Percentiles rank a stretch among this genome's conserved stretches.
Conservation (phyloP, 2,888 invertebrate genomes). For the Galerucella nymphaeae region DNA sequence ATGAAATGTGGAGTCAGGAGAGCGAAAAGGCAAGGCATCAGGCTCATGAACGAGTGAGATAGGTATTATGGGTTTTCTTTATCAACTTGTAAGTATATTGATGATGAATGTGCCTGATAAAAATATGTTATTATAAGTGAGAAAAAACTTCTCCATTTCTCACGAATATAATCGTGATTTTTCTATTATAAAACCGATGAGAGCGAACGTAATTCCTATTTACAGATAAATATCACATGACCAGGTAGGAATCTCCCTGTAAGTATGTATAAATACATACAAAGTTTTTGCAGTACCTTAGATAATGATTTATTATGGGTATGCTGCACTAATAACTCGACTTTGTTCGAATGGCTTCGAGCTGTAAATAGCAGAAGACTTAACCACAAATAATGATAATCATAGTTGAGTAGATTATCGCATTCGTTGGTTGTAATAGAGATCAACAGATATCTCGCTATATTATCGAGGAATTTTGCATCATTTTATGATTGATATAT, state of each 20-base stretch:
- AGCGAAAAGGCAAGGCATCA: too few relatives aligned
- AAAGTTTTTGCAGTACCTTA: slow-evolving; percentile 23
- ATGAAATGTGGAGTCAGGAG: too few relatives aligned
- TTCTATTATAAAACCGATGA: too few relatives aligned
- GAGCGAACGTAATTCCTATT: too few relatives aligned
- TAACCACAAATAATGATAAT: slow-evolving; percentile 35
- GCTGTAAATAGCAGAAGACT: slow-evolving; percentile 32
- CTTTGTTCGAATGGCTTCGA: slow-evolving; percentile 28
- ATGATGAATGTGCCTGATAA: too few relatives aligned
- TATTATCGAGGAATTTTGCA: slow-evolving; percentile 22
- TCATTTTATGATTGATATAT: slow-evolving; percentile 26
- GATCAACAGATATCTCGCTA: slow-evolving; percentile 18
- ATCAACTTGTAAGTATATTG: too few relatives aligned
- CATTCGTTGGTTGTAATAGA: slow-evolving; percentile 28
- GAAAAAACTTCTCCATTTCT: too few relatives aligned
- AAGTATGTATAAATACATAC: not conserved
- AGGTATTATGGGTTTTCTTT: too few relatives aligned
- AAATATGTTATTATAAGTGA: too few relatives aligned
- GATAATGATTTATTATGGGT: slow-evolving; percentile 35
- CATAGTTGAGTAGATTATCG: slow-evolving; percentile 28
- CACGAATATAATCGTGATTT: too few relatives aligned
- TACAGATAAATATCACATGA: not conserved
- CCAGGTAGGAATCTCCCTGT: slow-evolving; percentile 5
- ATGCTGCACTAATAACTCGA: slow-evolving; percentile 35
- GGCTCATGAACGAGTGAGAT: too few relatives aligned